A percentile compares a stretch with the other conserved stretches of the same genome.
Evolutionary conservation across 2,888 invertebrate genomes (phyloP).

Genomic region (Acronicta leporina): DNA sequence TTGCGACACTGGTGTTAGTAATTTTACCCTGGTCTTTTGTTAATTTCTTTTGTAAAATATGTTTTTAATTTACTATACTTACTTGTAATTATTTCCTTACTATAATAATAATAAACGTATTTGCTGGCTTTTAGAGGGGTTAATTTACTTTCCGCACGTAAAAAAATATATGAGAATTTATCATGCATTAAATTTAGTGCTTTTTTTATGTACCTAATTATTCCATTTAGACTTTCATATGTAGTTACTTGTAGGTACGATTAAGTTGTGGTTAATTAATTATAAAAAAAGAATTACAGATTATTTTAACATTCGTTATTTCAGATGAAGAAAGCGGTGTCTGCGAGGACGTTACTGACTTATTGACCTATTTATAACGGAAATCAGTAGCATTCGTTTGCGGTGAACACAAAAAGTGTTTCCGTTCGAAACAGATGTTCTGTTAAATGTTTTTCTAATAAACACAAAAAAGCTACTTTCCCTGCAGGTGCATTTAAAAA

Average conservation of each 20-base stretch:
- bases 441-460: conserved; percentile 60
- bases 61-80: too few relatives aligned
- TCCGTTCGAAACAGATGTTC: conserved; percentile 80
- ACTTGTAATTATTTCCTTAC: too few relatives aligned
- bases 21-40: background rate
- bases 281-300: background rate
- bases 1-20: conserved; percentile 3
- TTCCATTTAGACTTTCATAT: too few relatives aligned
- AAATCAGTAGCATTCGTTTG: conserved; percentile 74
- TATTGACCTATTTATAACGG: conserved; percentile 83
- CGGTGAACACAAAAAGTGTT: conserved; percentile 78
- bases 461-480: conserved; percentile 62
- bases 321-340: background rate
- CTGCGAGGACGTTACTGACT: conserved; percentile 58
- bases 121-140: too few relatives aligned
- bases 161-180: too few relatives aligned
- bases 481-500: conserved; percentile 64
- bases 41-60: background rate
- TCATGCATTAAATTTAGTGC: too few relatives aligned
- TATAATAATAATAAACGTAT: too few relatives aligned
- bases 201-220: too few relatives aligned
- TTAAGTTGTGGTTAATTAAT: background rate
- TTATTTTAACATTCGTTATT: background rate
- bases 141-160: too few relatives aligned
- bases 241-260: too few relatives aligned